phyloP scores from a whole-genome alignment of 2,113 vertebrate genomes.

The Anolis carolinensis region DNA sequence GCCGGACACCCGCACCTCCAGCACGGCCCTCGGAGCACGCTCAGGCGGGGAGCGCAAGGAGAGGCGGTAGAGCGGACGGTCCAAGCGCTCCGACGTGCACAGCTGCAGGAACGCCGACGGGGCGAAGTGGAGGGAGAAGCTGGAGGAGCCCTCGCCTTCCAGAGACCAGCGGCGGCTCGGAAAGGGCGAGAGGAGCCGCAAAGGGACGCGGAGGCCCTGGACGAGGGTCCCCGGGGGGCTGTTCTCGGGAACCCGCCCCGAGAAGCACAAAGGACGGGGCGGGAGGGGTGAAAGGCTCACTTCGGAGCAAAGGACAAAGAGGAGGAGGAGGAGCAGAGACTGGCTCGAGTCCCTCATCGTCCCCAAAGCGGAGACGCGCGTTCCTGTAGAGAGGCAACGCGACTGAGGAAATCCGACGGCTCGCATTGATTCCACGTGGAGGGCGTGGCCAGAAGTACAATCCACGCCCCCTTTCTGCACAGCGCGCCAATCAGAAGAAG shows the following conservation, averaged over 20 bases:
- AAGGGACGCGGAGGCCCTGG: conserved; percentile 42
- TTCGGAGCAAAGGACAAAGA: neutral
- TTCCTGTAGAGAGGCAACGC: no score
- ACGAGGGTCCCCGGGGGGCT: conserved; percentile 50
- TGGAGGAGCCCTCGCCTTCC: conserved; percentile 37
- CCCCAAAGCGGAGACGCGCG: no score
- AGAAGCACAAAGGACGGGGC: conserved; percentile 14
- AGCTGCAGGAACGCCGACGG: conserved; percentile 28
- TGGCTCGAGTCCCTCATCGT: neutral
- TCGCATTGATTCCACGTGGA: neutral
- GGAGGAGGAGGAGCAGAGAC: neutral
- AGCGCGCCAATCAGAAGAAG: neutral
- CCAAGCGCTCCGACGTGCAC: conserved; percentile 74
- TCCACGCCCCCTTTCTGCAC: neutral
- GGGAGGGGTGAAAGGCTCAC: neutral
- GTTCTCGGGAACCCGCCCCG: conserved; percentile 54
- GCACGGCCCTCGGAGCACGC: conserved; percentile 23
- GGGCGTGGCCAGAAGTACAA: neutral
- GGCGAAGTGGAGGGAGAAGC: conserved; percentile 12
- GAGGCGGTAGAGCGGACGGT: conserved; percentile 73
- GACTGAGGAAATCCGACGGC: no score
- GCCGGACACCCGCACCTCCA: conserved; percentile 72
- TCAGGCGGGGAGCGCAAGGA: conserved; percentile 58
- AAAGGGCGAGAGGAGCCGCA: conserved; percentile 9
- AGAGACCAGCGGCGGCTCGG: conserved; percentile 27